A percentile compares a stretch with the other conserved stretches of the same genome.
Conservation (phyloP, 2,888 invertebrate genomes). For the Dicranocentrus wangi region DNA sequence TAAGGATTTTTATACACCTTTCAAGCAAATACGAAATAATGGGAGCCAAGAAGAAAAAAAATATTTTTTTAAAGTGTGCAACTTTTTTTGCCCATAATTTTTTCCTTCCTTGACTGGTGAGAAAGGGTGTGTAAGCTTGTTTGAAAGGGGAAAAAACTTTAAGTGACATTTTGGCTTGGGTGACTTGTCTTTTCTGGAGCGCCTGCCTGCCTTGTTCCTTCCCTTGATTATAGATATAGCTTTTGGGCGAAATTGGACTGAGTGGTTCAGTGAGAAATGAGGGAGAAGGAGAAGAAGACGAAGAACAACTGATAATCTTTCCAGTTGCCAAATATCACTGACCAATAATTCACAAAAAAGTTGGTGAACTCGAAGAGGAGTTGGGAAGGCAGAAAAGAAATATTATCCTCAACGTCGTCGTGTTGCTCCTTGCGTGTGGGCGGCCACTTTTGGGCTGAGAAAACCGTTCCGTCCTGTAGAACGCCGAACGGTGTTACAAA, state of each 20-base stretch:
- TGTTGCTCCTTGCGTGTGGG: too few species aligned
- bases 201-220: conserved; percentile 19
- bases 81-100: conserved; percentile 63
- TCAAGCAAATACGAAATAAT: conserved; percentile 42
- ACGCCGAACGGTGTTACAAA: too few species aligned
- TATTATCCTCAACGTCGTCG: too few species aligned
- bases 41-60: conserved; percentile 57
- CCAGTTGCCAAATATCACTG: conserved; percentile 57
- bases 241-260: background rate
- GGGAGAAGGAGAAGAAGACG: background rate
- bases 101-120: conserved; percentile 39
- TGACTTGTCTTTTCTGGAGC: conserved; percentile 34
- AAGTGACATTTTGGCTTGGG: conserved; percentile 17
- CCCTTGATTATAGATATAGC: conserved; percentile 2
- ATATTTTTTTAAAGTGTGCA: too few species aligned
- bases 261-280: background rate
- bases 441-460: too few species aligned
- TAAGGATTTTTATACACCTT: conserved; percentile 8
- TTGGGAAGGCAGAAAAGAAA: background rate
- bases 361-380: background rate
- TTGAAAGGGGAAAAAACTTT: background rate
- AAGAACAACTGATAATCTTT: conserved; percentile 53
- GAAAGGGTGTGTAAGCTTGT: conserved; percentile 21
- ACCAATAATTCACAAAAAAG: conserved; percentile 60
- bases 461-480: too few species aligned